phyloP scores from a whole-genome alignment of 2,888 invertebrate species.

The Rhabditoides inermis region DNA sequence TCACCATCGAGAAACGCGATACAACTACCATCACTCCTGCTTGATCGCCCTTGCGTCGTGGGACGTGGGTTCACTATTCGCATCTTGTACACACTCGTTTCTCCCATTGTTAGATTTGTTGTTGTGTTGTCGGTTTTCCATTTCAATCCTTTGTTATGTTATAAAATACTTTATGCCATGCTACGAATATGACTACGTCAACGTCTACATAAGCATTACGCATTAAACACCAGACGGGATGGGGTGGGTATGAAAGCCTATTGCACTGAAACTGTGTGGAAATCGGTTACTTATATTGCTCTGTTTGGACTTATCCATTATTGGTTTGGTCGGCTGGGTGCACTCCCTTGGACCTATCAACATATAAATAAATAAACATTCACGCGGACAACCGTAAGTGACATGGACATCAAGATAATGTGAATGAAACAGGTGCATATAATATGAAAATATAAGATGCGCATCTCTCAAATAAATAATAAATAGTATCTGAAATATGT shows the following conservation, averaged over 20 bases:
- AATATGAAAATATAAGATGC: not conserved
- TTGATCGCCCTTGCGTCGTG: slow-evolving; percentile 4
- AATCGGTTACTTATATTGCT: no score
- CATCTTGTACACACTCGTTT: not conserved
- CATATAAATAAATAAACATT: no score
- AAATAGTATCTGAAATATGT: not conserved
- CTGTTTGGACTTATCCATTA: no score
- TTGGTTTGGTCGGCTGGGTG: no score
- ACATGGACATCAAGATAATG: no score
- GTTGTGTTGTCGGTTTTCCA: not conserved
- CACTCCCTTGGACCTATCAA: no score
- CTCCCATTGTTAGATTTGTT: not conserved
- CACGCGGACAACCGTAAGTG: no score
- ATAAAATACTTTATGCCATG: not conserved
- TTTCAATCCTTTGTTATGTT: not conserved
- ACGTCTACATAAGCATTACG: slow-evolving; percentile 4
- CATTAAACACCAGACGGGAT: slow-evolving; percentile 10
- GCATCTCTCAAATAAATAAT: not conserved
- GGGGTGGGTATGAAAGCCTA: slow-evolving; percentile 1
- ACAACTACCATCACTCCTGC: slow-evolving; percentile 1
- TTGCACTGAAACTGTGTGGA: slow-evolving; percentile 2
- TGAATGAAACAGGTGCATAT: no score
- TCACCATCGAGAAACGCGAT: slow-evolving; percentile 45
- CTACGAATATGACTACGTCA: not conserved
- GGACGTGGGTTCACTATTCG: not conserved